A percentile compares a stretch with the other conserved stretches of the same genome.
These are phyloP conservation scores for Dreissena polymorpha DNA, from an alignment of 1,140 invertebrate genomes.

Conservation along the genomic window DNA sequence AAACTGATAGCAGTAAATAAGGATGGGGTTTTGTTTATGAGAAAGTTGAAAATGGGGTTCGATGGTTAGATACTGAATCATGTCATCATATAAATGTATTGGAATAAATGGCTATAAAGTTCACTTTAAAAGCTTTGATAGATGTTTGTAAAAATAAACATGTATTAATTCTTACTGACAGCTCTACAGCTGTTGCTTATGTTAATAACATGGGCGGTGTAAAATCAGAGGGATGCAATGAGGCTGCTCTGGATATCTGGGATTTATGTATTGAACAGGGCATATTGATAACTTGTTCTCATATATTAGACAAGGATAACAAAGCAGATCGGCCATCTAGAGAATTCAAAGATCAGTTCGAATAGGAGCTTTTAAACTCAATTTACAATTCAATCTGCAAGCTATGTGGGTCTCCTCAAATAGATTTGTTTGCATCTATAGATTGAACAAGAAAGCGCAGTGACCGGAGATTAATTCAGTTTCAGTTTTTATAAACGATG, in stretches of 20 bases:
- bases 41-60: conserved; percentile 6
- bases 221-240: conserved; percentile 21
- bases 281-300: conserved; percentile 35
- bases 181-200: conserved; percentile 44
- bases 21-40: neutral
- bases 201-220: no score
- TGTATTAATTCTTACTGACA: conserved; percentile 41
- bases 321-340: no score
- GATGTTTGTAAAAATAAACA: conserved; percentile 26
- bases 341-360: conserved; percentile 3
- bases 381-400: neutral
- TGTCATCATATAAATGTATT: conserved; percentile 47
- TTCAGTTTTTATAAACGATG: no score
- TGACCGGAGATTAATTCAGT: neutral
- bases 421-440: conserved; percentile 61
- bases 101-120: conserved; percentile 39
- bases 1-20: no score
- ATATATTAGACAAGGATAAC: conserved; percentile 34
- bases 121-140: neutral
- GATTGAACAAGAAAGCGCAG: conserved; percentile 39
- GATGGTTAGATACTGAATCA: conserved; percentile 34
- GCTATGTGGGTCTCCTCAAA: neutral
- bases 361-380: neutral
- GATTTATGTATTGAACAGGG: neutral
- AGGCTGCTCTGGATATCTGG: conserved; percentile 45